Evolutionary conservation across 2,888 invertebrate genomes (phyloP), one percentile per base, ranked within the genome.

Genomic region (Volucella inflata): DNA sequence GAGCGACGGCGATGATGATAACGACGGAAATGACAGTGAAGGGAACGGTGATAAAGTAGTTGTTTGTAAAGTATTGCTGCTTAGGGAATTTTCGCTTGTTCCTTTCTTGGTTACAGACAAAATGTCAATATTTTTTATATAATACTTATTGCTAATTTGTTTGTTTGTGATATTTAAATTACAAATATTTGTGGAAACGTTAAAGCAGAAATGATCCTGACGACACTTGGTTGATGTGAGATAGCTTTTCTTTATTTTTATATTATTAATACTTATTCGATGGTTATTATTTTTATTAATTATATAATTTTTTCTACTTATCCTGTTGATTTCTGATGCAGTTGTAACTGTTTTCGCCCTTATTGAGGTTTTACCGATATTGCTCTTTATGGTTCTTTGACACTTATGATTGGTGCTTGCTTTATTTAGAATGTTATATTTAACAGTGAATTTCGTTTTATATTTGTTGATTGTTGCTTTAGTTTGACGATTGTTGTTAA

Each of bases 181-280:
- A 70, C 48, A 59, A 71, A 48, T 50, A 17, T 50, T 50, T 16
- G 38, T 70, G 38, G 12, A 48, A 46, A 46, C 17, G 36, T 17
- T 57, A 14, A 14, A 36, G 42, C 21, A 12, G 12, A 55, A 51
- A 72, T 51, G 59, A 74, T 40, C 44, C 51, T 40, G 48, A 64
- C 51, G 40, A 42, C 62, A 46, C 12, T 10, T 51, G 11, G 40
- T 30, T 12, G 14, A 50, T 51, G 12, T 64, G 12, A 65, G 42
- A 50, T 44, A 75, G 59, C 53, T 59, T 48, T 67, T 59, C 44
- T 57, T 14, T 88, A 87, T 88, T 87, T 88, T 78, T 68, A 76
- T 78, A 65, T 65, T 38, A 74, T 80, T 75, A 82, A 21, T 87
- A 88, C 87, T 89, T 88, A 87, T 88, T 79, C 87, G 88, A 88